Conservation (phyloP, 2,797 vertebrate species). For the Pseudocheirus occidentalis region DNA sequence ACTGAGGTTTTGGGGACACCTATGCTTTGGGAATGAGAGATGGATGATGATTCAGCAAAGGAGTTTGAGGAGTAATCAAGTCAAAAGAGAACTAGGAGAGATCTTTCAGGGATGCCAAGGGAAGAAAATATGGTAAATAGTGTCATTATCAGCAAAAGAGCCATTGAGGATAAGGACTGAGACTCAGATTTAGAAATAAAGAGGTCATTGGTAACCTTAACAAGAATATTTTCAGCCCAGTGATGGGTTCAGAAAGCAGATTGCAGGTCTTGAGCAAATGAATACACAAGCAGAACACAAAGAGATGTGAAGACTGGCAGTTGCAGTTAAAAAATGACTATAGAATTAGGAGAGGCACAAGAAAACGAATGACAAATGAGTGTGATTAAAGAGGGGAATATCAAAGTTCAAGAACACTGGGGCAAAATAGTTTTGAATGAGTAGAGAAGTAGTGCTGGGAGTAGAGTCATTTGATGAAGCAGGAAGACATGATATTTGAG, state of each 20-base stretch:
- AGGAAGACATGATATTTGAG: neutral
- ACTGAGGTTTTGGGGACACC: neutral
- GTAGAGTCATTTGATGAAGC: neutral
- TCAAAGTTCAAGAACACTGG: neutral
- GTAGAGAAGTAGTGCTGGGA: neutral
- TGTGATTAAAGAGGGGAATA: neutral
- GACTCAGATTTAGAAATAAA: neutral
- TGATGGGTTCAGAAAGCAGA: neutral
- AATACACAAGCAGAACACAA: neutral
- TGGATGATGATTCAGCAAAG: neutral
- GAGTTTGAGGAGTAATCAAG: neutral
- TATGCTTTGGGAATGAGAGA: neutral
- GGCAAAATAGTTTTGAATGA: neutral
- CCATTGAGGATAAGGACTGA: neutral
- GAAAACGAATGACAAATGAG: neutral
- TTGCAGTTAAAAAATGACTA: neutral
- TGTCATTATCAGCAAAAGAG: neutral
- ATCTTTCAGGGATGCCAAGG: neutral
- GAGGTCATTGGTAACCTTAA: neutral
- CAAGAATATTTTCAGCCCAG: neutral
- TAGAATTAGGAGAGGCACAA: neutral
- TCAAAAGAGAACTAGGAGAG: neutral
- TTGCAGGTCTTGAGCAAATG: neutral
- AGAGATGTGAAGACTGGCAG: neutral
- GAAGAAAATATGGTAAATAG: neutral